Evolutionary conservation across 1,140 invertebrate genomes (phyloP).

Genomic region (Andrena cerasifolii): DNA sequence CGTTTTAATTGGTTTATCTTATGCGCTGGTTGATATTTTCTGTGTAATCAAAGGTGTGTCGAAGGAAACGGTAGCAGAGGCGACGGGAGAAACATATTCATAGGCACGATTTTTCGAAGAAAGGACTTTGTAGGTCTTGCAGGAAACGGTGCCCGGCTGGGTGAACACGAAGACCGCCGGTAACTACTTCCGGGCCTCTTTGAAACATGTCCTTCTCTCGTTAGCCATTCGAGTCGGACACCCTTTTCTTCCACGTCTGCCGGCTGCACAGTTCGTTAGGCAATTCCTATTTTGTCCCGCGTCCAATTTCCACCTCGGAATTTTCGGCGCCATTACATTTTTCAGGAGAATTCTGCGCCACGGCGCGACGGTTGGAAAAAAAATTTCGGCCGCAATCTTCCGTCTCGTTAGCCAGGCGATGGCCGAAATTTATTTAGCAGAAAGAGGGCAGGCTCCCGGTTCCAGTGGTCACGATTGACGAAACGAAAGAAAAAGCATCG

Average conservation of each 20-base stretch:
- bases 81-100: slow-evolving; percentile 34
- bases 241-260: slow-evolving; percentile 60
- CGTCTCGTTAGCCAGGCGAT: slow-evolving; percentile 19
- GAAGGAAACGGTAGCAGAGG: too few relatives aligned
- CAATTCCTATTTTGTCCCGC: slow-evolving; percentile 73
- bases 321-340: slow-evolving; percentile 43
- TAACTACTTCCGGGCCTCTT: slow-evolving; percentile 66
- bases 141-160: slow-evolving; percentile 27
- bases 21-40: too few relatives aligned
- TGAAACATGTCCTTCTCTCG: slow-evolving; percentile 57
- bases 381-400: slow-evolving; percentile 25
- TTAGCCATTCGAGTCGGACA: slow-evolving; percentile 56
- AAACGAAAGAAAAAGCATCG: background rate
- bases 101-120: slow-evolving; percentile 23
- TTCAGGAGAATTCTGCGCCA: slow-evolving; percentile 2
- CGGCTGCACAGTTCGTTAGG: slow-evolving; percentile 77
- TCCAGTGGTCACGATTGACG: background rate
- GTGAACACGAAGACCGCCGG: slow-evolving; percentile 19
- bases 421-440: slow-evolving; percentile 29
- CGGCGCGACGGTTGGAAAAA: background rate
- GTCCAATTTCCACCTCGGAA: slow-evolving; percentile 43
- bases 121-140: slow-evolving; percentile 8
- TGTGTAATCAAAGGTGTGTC: background rate
- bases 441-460: background rate
- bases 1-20: too few relatives aligned